Evolutionary conservation across 2,113 vertebrate species (phyloP), one percentile per base, ranked within the genome.

Genomic region (Chascanopsetta lugubris): DNA sequence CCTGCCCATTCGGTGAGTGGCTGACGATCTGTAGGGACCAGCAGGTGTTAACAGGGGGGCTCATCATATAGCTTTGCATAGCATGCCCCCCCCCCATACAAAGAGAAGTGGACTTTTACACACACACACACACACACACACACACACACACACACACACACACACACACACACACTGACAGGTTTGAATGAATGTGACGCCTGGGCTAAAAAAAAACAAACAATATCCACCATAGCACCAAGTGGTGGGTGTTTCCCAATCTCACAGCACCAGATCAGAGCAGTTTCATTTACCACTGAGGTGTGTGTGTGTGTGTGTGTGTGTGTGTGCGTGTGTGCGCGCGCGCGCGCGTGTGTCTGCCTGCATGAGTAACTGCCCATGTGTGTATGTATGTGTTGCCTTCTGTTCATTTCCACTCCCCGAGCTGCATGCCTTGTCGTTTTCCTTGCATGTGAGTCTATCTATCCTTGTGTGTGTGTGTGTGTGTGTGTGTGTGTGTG

Each of bases 181-280:
- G 36, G 57, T 69, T 48, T 42, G 8, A 47, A 45, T 29, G 57
- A 47, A 62, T 55, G 13, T 61, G 50, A 51, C 12, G 46, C 24
- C 27, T 34, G 15, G 18, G n/a, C n/a, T n/a, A 22, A 51, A 42
- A 42, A 42, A 13, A 62, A 18, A 60, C 55, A 51, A 13, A 70
- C 67, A 63, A 65, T 58, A n/a, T n/a, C n/a, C 49, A 40, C 69
- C 64, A 49, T 60, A 57, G 66, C 73, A 68, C 69, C n/a, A 79
- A 69, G 71, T 54, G 59, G 77, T 78, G 87, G 87, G 85, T 88
- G 85, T 89, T 88, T 87, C 85, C 87, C 80, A 77, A 79, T 75
- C 68, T 68, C n/a, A 67, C 68, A 77, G 62, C 79, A 61, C 59
- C 24, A 79, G 77, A 77, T 83, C 77, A 74, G 56, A 82, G 77